Percentiles rank a stretch among this genome's conserved stretches.
Conservation (phyloP, 1,140 invertebrate genomes). For the Scaptomyza pallida region DNA sequence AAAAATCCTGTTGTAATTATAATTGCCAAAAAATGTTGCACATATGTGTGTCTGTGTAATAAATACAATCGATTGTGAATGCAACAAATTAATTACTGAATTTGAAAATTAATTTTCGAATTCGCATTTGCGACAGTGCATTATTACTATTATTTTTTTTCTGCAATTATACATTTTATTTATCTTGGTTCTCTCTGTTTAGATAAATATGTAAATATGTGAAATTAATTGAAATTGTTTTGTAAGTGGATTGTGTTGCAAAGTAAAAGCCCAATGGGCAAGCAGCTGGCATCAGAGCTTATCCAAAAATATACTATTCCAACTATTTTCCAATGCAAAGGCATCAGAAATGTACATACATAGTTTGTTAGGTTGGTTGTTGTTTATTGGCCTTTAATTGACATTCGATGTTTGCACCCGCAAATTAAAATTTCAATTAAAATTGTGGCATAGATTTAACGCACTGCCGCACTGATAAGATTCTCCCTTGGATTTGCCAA, state of each 20-base stretch:
- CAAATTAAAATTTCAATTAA: conserved; percentile 67
- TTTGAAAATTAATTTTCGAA: conserved; percentile 71
- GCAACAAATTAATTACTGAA: conserved; percentile 57
- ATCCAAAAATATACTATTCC: not conserved
- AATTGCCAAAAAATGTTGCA: conserved; percentile 39
- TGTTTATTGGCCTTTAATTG: conserved; percentile 38
- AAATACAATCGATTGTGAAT: conserved; percentile 14
- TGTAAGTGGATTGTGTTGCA: conserved; percentile 32
- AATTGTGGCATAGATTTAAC: conserved; percentile 14
- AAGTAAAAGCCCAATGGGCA: not conserved
- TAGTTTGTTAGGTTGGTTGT: not conserved
- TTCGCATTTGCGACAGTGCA: conserved; percentile 30
- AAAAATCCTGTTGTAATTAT: not conserved
- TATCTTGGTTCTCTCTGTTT: conserved; percentile 49
- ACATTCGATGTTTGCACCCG: conserved; percentile 36
- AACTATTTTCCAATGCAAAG: not conserved
- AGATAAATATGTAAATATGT: conserved; percentile 61
- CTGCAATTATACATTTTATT: conserved; percentile 19
- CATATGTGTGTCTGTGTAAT: conserved; percentile 11
- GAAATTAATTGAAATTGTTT: conserved; percentile 66
- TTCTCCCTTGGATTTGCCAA: conserved; percentile 29
- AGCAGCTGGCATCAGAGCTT: not conserved
- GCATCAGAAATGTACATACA: conserved; percentile 2
- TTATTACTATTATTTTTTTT: not conserved
- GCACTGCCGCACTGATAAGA: conserved; percentile 23